Conservation (phyloP, 1,140 invertebrate species). For the Zophobas morio region DNA sequence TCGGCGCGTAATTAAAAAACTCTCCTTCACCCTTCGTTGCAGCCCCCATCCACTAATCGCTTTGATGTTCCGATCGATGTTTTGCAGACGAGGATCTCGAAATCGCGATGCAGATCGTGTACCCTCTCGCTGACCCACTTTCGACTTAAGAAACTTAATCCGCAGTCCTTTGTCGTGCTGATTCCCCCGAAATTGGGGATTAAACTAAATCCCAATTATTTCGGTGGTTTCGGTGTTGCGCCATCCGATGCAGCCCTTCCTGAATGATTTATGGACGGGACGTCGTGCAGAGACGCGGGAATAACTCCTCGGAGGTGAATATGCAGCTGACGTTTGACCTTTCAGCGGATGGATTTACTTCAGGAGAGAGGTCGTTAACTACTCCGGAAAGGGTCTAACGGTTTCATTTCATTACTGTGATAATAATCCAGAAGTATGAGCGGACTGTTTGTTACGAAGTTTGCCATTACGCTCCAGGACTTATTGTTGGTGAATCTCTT, state of each 20-base stretch:
- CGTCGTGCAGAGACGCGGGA: neutral
- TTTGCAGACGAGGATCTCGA: slow-evolving; percentile 2
- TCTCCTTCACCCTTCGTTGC: too few species aligned
- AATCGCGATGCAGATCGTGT: slow-evolving; percentile 22
- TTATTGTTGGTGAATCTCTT: slow-evolving; percentile 24
- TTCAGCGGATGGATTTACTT: slow-evolving; percentile 20
- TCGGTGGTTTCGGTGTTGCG: neutral
- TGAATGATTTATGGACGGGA: neutral
- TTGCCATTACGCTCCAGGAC: slow-evolving; percentile 13
- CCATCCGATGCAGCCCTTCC: neutral
- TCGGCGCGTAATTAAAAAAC: too few species aligned
- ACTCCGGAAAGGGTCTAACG: slow-evolving; percentile 3
- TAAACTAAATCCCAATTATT: slow-evolving; percentile 19
- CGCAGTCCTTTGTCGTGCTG: slow-evolving; percentile 13
- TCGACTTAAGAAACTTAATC: slow-evolving; percentile 28
- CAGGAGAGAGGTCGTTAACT: neutral
- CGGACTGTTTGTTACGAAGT: slow-evolving; percentile 23
- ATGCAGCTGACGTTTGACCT: slow-evolving; percentile 31
- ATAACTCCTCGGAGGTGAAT: slow-evolving; percentile 1
- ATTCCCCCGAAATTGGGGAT: slow-evolving; percentile 20
- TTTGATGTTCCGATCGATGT: neutral
- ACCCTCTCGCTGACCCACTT: slow-evolving; percentile 3
- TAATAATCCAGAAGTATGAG: slow-evolving; percentile 22
- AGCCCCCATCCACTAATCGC: too few species aligned
- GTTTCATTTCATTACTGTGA: slow-evolving; percentile 21